A percentile compares a stretch with the other conserved stretches of the same genome.
These are phyloP conservation scores for Sinocyclocheilus grahami DNA, from an alignment of 2,113 vertebrate genomes.

Conservation along the genomic window DNA sequence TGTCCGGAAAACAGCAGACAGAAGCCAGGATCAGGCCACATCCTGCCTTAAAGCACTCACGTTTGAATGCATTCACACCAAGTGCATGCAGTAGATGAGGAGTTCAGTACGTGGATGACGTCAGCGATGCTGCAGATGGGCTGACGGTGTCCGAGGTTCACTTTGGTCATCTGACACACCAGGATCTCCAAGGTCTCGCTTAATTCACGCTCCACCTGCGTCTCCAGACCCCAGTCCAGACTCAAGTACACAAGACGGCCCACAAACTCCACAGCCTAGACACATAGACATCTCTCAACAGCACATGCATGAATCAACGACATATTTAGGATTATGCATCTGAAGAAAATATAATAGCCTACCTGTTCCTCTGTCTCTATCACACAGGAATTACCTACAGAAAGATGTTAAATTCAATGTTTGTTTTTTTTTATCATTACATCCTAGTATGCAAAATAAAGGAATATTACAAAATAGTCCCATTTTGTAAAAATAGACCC, in stretches of 20 bases:
- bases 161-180: conserved; percentile 71
- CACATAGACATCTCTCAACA: background rate
- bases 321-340: background rate
- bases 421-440: no score
- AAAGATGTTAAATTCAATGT: background rate
- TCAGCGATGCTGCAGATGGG: conserved; percentile 62
- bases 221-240: conserved; percentile 77
- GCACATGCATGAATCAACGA: background rate
- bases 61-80: background rate
- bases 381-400: conserved; percentile 41
- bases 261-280: conserved; percentile 70
- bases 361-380: conserved; percentile 61
- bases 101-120: conserved; percentile 69
- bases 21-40: background rate
- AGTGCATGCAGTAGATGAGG: background rate
- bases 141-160: conserved; percentile 53
- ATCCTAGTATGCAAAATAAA: no score
- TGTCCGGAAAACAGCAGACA: conserved; percentile 37
- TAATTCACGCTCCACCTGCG: conserved; percentile 71
- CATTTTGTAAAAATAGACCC: no score
- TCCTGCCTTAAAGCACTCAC: no score
- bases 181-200: conserved; percentile 69
- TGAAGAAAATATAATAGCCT: conserved; percentile 6
- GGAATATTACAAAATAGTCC: no score
- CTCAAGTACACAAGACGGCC: conserved; percentile 74